Conservation (phyloP, 2,888 invertebrate species). For the Drosophila nr. medialis region DNA sequence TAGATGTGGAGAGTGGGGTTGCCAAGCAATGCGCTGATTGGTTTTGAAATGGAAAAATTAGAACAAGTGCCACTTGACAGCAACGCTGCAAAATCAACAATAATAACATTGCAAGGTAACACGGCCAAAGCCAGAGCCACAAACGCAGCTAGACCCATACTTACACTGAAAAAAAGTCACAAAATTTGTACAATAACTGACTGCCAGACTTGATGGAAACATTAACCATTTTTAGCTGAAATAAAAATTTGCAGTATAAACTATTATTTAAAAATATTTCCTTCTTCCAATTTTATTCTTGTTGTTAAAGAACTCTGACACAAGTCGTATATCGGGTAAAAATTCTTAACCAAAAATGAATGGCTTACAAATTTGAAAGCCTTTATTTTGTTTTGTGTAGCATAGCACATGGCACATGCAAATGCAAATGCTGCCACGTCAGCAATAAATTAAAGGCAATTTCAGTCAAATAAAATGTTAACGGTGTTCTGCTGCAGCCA, state of each 20-base stretch:
- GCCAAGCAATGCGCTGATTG: slow-evolving; percentile 58
- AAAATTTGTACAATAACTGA: neutral
- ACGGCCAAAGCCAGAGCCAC: slow-evolving; percentile 9
- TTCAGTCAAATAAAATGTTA: slow-evolving; percentile 80
- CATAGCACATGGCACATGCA: slow-evolving; percentile 44
- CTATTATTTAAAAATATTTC: neutral
- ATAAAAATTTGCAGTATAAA: neutral
- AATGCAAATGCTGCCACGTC: slow-evolving; percentile 65
- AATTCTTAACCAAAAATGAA: neutral
- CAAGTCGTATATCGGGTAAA: neutral
- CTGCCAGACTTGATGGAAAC: neutral
- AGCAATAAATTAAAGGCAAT: slow-evolving; percentile 81
- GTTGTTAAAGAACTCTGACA: neutral
- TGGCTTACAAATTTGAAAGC: neutral
- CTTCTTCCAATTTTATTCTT: neutral
- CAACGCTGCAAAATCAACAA: slow-evolving; percentile 71
- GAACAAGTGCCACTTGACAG: slow-evolving; percentile 75
- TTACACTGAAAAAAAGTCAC: slow-evolving; percentile 4
- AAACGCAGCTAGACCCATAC: slow-evolving; percentile 5
- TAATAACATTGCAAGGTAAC: slow-evolving; percentile 66
- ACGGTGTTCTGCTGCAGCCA: slow-evolving; percentile 55
- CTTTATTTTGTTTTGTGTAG: slow-evolving; percentile 20
- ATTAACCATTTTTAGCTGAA: neutral
- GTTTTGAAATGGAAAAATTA: slow-evolving; percentile 78
- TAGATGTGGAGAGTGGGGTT: neutral